Conservation (phyloP, 2,113 vertebrate genomes). For the Erythrolamprus reginae region DNA sequence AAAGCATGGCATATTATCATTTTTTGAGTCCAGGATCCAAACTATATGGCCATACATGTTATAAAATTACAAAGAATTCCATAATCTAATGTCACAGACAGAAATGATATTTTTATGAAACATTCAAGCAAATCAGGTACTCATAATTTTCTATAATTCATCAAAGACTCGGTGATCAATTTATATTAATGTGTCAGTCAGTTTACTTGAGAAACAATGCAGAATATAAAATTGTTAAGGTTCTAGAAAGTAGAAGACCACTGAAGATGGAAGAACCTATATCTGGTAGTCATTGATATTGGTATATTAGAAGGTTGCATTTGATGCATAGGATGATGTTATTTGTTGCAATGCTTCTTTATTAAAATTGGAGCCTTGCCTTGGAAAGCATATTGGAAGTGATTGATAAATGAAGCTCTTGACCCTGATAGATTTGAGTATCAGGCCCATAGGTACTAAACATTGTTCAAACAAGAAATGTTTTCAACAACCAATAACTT, state of each 20-base stretch:
- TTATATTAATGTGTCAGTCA: background rate
- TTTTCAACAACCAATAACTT: conserved; percentile 27
- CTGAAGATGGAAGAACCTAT: background rate
- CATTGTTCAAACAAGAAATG: conserved; percentile 43
- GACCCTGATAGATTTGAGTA: background rate
- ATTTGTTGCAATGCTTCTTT: background rate
- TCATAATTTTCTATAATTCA: background rate
- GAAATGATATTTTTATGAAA: background rate
- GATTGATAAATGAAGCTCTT: background rate
- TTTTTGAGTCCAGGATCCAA: background rate
- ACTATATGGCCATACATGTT: background rate
- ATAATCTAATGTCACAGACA: background rate
- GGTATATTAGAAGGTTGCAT: background rate
- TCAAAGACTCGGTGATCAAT: background rate
- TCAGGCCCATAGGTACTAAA: conserved; percentile 2
- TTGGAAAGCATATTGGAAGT: background rate
- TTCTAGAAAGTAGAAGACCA: background rate
- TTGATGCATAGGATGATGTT: background rate
- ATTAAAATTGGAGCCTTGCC: background rate
- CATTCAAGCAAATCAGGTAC: background rate
- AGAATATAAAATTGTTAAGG: background rate
- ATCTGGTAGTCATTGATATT: background rate
- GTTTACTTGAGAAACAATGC: background rate
- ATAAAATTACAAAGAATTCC: background rate
- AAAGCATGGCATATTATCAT: background rate